Evolutionary conservation across 2,888 invertebrate genomes (phyloP).

Genomic region (Penaeus monodon): DNA sequence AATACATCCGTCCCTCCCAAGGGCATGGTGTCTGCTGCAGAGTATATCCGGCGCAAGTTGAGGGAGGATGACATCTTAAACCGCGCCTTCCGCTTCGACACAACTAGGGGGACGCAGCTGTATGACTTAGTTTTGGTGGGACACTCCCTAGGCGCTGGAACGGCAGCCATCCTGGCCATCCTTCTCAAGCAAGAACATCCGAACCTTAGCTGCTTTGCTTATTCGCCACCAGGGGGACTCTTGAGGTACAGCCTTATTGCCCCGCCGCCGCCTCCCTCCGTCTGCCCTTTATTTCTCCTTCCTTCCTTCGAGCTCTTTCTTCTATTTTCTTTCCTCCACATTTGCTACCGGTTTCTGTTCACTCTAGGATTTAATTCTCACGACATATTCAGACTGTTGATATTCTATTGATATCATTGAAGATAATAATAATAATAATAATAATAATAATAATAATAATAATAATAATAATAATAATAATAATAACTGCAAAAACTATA

Average conservation of each 20-base stretch:
- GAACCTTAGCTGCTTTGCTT: conserved; percentile 83
- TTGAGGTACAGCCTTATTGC: conserved; percentile 73
- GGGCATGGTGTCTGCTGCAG: conserved; percentile 89
- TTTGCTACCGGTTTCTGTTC: no score
- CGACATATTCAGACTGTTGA: no score
- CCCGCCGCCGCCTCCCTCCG: no score
- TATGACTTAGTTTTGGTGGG: conserved; percentile 74
- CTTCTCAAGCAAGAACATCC: conserved; percentile 82
- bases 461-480: no score
- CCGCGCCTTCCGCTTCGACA: conserved; percentile 75
- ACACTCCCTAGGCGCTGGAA: conserved; percentile 87
- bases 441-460: no score
- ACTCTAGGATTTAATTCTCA: no score
- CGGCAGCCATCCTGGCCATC: conserved; percentile 86
- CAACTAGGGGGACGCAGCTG: conserved; percentile 74
- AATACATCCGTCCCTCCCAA: conserved; percentile 66
- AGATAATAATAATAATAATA: no score
- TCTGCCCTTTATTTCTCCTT: no score
- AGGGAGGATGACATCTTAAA: conserved; percentile 80
- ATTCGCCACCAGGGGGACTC: conserved; percentile 87
- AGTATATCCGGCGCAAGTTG: conserved; percentile 84
- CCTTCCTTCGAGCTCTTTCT: no score
- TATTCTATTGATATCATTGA: no score
- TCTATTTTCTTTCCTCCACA: no score
- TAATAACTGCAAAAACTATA: no score